Percentiles rank a stretch among this genome's conserved stretches.
Conservation (phyloP, 2,113 vertebrate genomes). For the Bambusicola thoracicus region DNA sequence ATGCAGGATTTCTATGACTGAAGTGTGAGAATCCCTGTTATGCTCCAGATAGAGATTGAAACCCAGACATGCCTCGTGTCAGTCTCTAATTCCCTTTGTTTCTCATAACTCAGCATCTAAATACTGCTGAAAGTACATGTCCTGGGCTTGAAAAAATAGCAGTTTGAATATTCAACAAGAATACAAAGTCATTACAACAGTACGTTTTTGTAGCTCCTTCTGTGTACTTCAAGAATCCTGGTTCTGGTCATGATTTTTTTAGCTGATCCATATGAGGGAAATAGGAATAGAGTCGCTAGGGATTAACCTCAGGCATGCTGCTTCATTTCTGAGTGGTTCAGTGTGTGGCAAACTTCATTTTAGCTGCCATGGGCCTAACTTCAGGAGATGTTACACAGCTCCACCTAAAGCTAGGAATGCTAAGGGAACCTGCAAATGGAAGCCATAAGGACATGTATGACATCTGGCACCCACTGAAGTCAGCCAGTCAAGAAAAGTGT, state of each 20-base stretch:
- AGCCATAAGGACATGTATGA: not conserved
- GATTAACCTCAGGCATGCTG: not conserved
- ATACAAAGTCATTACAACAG: not conserved
- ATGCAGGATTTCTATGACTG: not conserved
- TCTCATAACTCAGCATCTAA: not conserved
- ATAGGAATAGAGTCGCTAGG: not conserved
- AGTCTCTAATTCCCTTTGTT: not conserved
- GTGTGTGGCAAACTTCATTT: not conserved
- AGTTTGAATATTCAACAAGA: not conserved
- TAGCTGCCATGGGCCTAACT: not conserved
- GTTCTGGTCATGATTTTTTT: not conserved
- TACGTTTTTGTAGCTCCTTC: not conserved
- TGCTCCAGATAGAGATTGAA: accelerated
- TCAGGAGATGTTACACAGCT: not conserved
- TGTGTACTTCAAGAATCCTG: not conserved
- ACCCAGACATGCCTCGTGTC: not conserved
- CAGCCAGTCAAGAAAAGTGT: not conserved
- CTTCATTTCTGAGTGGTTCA: not conserved
- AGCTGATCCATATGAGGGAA: not conserved
- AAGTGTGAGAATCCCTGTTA: not conserved
- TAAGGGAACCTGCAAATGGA: not conserved
- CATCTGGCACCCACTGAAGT: not conserved
- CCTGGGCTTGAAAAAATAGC: not conserved
- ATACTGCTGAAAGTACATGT: not conserved
- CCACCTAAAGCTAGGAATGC: not conserved